Evolutionary conservation across 2,797 vertebrate species (phyloP), one percentile per base, ranked within the genome.

Genomic region (Molothrus ater): DNA sequence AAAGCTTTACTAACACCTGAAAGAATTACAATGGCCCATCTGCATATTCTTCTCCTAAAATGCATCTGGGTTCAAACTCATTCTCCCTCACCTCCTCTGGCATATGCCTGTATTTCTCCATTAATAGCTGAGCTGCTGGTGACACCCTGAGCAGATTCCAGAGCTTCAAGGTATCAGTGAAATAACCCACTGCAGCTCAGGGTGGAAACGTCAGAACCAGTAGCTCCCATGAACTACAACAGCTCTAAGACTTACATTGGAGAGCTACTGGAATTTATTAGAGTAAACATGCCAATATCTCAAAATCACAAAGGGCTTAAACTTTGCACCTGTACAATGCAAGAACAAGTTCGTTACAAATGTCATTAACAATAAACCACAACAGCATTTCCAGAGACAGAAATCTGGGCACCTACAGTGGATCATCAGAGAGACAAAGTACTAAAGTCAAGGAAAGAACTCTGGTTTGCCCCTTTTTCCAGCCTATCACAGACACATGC

Each of bases 361-460:
- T 34, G 29, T 74, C 61, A 34, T 63, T 40, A 86, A 47, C n/a
- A 80, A 66, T 66, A 80, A 86, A 74, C 34, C 53, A 22, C 45
- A 64, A 83, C 36, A 32, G 66, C 38, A 50, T 54, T 94, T 84
- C 34, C 75, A 90, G 51, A 87, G 45, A 60, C 32, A 32, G 48
- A 82, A 85, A 78, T 89, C 18, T 31, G 56, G 43, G 51, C 26
- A 64, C 10, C 9, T 36, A 2, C 19, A 47, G 34, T 8, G 26
- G 17, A 17, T 45, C 76, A 16, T 28, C 73, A 71, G 59, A 76
- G 34, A 84, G 38, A 64, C 17, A 32, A 93, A 83, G 36, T 34
- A 74, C 63, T 42, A 47, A 36, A 85, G 47, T 17, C 79, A 80
- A 94, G 36, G 48, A 68, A 86, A 74, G 61, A 86, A 61, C 31